phyloP scores from a whole-genome alignment of 2,888 invertebrate genomes.

The Caenorhabditis auriculariae region DNA sequence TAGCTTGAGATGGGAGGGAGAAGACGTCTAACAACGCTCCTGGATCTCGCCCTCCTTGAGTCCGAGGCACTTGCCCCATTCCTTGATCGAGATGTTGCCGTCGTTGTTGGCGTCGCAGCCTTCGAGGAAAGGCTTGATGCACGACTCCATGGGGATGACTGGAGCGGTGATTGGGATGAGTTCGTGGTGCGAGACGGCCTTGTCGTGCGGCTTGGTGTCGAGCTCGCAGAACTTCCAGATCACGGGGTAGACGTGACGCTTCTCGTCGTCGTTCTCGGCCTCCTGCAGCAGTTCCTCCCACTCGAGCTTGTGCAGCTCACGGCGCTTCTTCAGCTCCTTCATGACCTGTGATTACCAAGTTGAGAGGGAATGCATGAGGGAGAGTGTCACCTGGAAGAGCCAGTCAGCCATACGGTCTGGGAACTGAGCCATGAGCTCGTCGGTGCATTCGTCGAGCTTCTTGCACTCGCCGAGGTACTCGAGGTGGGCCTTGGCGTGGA shows the following conservation, averaged over 20 bases:
- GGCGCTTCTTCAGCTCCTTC: conserved; percentile 63
- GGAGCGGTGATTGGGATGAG: conserved; percentile 93
- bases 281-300: conserved; percentile 82
- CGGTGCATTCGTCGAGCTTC: conserved; percentile 72
- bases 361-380: too few relatives aligned
- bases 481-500: conserved; percentile 72
- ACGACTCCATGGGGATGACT: conserved; percentile 91
- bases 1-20: conserved; percentile 4
- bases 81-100: conserved; percentile 84
- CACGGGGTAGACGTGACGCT: conserved; percentile 76
- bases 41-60: conserved; percentile 74
- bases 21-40: conserved; percentile 59
- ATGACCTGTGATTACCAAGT: too few relatives aligned
- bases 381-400: conserved; percentile 93
- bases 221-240: conserved; percentile 95
- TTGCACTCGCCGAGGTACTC: conserved; percentile 81
- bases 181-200: conserved; percentile 87
- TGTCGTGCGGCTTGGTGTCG: conserved; percentile 86
- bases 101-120: conserved; percentile 84
- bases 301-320: conserved; percentile 70
- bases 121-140: conserved; percentile 87
- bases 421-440: conserved; percentile 88
- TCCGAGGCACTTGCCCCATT: conserved; percentile 81
- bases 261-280: conserved; percentile 72
- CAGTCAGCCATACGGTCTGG: conserved; percentile 95